A percentile compares a stretch with the other conserved stretches of the same genome.
Evolutionary conservation across 2,888 invertebrate species (phyloP).

Genomic region (Coecobrya sp.): DNA sequence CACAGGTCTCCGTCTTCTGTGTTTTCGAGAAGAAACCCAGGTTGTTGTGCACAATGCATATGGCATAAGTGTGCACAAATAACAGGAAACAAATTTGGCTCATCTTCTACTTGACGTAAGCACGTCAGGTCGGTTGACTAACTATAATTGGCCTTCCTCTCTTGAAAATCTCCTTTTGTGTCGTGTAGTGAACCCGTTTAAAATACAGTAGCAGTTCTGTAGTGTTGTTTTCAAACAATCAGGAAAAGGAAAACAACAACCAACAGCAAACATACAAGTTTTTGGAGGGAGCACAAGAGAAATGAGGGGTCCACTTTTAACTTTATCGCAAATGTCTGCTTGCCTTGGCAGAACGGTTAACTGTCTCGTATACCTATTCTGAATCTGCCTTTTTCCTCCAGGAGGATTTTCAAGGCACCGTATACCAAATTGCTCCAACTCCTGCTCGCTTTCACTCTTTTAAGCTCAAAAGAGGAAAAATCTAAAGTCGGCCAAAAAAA

Average conservation of each 20-base stretch:
- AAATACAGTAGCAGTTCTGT: background rate
- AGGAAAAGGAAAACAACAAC: slow-evolving; percentile 7
- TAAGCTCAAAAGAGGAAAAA: slow-evolving; percentile 29
- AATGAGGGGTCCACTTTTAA: slow-evolving; percentile 60
- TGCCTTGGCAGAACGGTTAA: slow-evolving; percentile 29
- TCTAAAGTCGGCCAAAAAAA: slow-evolving; percentile 37
- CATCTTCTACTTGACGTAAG: slow-evolving; percentile 75
- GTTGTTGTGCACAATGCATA: slow-evolving; percentile 20
- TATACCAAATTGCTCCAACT: background rate
- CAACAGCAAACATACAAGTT: slow-evolving; percentile 37
- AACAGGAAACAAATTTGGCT: slow-evolving; percentile 75
- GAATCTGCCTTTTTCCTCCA: background rate
- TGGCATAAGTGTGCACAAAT: background rate
- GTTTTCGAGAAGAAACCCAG: background rate
- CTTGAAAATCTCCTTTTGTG: slow-evolving; percentile 48
- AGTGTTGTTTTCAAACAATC: slow-evolving; percentile 14
- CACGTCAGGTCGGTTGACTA: slow-evolving; percentile 70
- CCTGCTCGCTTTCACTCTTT: background rate
- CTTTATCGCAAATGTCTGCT: slow-evolving; percentile 42
- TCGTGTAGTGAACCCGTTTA: background rate
- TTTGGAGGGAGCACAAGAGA: slow-evolving; percentile 13
- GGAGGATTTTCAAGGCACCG: background rate
- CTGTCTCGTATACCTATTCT: background rate
- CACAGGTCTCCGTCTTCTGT: background rate
- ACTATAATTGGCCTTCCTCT: slow-evolving; percentile 73